Conservation (phyloP, 2,797 vertebrate genomes). For the Amniataba percoides region DNA sequence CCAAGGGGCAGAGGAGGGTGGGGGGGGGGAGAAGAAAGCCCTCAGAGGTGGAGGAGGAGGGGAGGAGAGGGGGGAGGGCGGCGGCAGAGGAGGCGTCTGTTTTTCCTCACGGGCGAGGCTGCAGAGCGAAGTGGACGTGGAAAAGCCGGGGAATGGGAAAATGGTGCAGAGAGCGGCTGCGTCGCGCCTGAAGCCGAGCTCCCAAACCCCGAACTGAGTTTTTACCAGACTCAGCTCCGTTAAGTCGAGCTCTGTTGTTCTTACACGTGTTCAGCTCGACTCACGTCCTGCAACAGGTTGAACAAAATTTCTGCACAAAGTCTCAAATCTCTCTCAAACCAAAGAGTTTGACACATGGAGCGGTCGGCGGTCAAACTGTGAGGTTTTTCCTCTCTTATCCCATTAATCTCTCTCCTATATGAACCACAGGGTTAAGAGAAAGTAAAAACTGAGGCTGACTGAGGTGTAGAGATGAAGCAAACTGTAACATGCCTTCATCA, state of each 20-base stretch:
- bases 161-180: slow-evolving; percentile 67
- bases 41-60: slow-evolving; percentile 28
- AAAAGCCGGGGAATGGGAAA: slow-evolving; percentile 81
- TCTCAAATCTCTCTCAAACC: not conserved
- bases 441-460: not conserved
- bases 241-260: not conserved
- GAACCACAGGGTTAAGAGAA: too few species aligned
- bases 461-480: not conserved
- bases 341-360: not conserved
- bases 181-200: slow-evolving; percentile 50
- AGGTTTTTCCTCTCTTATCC: too few species aligned
- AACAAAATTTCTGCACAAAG: not conserved
- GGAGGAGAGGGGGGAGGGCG: slow-evolving; percentile 32
- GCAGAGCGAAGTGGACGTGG: slow-evolving; percentile 75
- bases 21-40: slow-evolving; percentile 51
- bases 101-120: slow-evolving; percentile 82
- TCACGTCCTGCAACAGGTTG: not conserved
- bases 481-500: too few species aligned
- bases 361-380: not conserved
- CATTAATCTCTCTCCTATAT: too few species aligned
- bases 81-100: slow-evolving; percentile 77
- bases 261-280: not conserved
- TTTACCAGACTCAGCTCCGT: slow-evolving; percentile 9
- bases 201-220: slow-evolving; percentile 36
- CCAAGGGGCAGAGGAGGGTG: slow-evolving; percentile 60